Evolutionary conservation across 1,140 invertebrate genomes (phyloP), one percentile per base, ranked within the genome.

Genomic region (Gryon sp.): DNA sequence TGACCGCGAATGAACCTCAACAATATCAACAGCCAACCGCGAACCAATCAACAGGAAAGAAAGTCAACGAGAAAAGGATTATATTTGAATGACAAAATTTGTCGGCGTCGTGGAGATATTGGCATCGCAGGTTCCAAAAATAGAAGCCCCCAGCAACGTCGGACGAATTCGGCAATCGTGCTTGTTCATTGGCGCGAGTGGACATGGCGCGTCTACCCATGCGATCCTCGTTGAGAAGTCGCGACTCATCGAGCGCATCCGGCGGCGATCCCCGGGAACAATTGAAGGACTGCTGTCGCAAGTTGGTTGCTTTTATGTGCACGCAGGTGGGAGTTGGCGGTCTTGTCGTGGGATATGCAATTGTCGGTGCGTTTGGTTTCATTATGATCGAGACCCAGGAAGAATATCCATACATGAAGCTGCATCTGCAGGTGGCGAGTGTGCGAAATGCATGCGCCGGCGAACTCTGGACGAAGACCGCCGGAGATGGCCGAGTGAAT

Each of bases 301-400:
- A 96, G 83, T 90, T 96, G 65, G 92, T 96, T 20, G 94, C 95
- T 0, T 96, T 97, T 78, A 97, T 97, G 95, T 97, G 95, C 87
- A 96, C 95, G 1, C 95, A 96, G 90, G 96, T 99, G 38, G 98
- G 98, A 40, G 95, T 99, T 3, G 97, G 97, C 32, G 96, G 95
- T 0, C 89, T 99, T 2, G 96, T 99, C 9, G 96, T 99, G 0
- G 93, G 95, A 34, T 99, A 99, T 84, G 96, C 98, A 1, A 94
- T 99, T 38, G 91, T 99, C 6, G 98, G 98, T 0, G 98, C 98
- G 0, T 93, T 98, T 16, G 93, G 96, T 24, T 99, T 99, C 85
- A 94, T 93, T 82, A 90, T 92, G 38, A 93, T 99, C 28, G 98
- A 99, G 86, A 92, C 92, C 0, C 90, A 92, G 60, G 91, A 91